Evolutionary conservation across 2,797 vertebrate genomes (phyloP).

Genomic region (Parotocinclus haroldoi): DNA sequence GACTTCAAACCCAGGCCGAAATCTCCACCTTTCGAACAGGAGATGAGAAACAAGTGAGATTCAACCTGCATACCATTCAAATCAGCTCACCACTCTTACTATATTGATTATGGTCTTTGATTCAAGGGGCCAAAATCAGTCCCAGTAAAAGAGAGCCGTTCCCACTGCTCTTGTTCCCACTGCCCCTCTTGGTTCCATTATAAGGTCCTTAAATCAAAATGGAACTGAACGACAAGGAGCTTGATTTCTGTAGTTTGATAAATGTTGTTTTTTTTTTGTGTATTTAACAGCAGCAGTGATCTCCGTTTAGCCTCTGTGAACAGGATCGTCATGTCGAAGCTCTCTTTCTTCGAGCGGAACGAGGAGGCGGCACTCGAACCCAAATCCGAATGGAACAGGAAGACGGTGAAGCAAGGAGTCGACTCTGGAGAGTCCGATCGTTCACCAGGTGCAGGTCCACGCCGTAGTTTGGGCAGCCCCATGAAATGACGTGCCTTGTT

Average conservation of each 20-base stretch:
- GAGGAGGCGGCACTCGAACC: conserved; percentile 73
- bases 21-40: conserved; percentile 36
- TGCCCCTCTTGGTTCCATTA: no score
- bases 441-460: neutral
- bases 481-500: no score
- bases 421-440: neutral
- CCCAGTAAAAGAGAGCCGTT: no score
- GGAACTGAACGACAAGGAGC: no score
- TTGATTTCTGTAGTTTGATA: no score
- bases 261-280: neutral
- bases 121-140: no score
- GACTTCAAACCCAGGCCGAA: conserved; percentile 50
- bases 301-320: conserved; percentile 62
- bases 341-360: conserved; percentile 60
- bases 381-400: conserved; percentile 54
- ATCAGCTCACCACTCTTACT: no score
- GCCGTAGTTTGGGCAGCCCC: no score
- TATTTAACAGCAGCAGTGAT: conserved; percentile 57
- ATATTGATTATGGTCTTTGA: no score
- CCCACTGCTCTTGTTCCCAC: no score
- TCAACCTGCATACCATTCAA: neutral
- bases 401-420: conserved; percentile 50
- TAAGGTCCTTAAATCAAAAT: no score
- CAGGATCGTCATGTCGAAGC: conserved; percentile 58
- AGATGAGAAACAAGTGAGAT: conserved; percentile 52